Conservation (phyloP, 2,888 invertebrate species). For the Exephanes ischioxanthus region DNA sequence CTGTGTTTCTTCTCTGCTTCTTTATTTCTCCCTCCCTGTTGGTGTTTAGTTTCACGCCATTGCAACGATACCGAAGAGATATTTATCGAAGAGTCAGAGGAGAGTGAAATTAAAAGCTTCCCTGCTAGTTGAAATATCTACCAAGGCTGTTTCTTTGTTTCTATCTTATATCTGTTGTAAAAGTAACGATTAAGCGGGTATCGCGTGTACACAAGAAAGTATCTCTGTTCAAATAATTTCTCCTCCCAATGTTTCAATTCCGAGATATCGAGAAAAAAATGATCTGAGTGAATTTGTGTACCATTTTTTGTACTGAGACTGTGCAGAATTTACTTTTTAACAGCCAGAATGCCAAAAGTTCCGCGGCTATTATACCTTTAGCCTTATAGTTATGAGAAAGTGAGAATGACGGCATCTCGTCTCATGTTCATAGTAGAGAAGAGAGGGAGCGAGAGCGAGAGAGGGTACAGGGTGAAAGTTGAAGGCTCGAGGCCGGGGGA, state of each 20-base stretch:
- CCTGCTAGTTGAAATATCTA: not conserved
- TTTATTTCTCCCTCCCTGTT: constrained; percentile 31
- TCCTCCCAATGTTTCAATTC: not conserved
- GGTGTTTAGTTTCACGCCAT: constrained; percentile 56
- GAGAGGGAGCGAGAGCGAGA: not conserved
- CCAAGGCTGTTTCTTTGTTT: constrained; percentile 3
- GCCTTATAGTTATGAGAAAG: constrained; percentile 7
- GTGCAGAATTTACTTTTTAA: constrained; percentile 17
- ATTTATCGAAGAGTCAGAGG: not conserved
- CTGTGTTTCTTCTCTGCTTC: constrained; percentile 11
- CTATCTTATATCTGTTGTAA: not conserved
- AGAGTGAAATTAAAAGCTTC: constrained; percentile 42
- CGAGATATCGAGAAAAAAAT: not conserved
- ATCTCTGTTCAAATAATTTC: not conserved
- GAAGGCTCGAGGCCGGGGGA: constrained; percentile 44
- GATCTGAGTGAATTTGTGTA: not conserved
- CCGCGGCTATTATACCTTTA: not conserved
- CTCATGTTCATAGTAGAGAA: constrained; percentile 40
- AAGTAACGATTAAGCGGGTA: not conserved
- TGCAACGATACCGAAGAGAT: constrained; percentile 48
- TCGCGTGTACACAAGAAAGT: not conserved
- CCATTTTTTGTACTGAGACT: not conserved
- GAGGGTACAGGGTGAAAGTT: constrained; percentile 29
- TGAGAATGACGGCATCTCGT: constrained; percentile 7
- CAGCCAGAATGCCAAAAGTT: constrained; percentile 8